A percentile compares a stretch with the other conserved stretches of the same genome.
Evolutionary conservation across 2,113 vertebrate genomes (phyloP).

Genomic region (Tricholaema leucomelas): DNA sequence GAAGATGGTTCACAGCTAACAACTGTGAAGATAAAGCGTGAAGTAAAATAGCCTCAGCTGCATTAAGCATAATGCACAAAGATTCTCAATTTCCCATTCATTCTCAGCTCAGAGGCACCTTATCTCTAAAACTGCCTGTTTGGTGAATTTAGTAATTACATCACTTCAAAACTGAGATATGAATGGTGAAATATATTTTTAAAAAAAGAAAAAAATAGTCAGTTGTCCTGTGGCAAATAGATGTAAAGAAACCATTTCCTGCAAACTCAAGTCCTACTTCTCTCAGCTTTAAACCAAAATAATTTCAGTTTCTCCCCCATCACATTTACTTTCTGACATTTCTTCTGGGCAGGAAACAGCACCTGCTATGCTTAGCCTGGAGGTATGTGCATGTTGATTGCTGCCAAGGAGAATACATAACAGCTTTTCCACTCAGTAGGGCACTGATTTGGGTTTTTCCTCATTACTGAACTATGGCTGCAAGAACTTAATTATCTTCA

Average conservation of each 20-base stretch:
- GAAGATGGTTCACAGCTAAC: not conserved
- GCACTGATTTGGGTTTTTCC: not conserved
- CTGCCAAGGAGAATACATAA: constrained; percentile 7
- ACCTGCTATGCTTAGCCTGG: constrained; percentile 10
- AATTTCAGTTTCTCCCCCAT: not conserved
- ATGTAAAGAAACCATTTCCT: not conserved
- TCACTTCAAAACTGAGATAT: not conserved
- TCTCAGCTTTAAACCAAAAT: not conserved
- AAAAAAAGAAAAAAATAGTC: not conserved
- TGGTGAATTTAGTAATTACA: not conserved
- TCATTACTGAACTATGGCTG: not conserved
- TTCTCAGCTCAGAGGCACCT: not conserved
- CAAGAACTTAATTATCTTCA: constrained; percentile 1
- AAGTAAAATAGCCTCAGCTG: not conserved
- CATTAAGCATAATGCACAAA: not conserved
- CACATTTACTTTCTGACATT: not conserved
- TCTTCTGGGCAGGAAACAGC: not conserved
- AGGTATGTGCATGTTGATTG: not conserved
- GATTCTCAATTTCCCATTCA: not conserved
- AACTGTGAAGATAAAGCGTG: not conserved
- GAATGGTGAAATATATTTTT: not conserved
- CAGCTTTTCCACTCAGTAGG: constrained; percentile 3
- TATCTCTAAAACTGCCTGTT: not conserved
- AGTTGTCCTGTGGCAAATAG: not conserved
- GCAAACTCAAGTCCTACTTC: not conserved